These are phyloP conservation scores for Andricus grossulariae DNA, from an alignment of 1,140 invertebrate species.

Conservation along the genomic window DNA sequence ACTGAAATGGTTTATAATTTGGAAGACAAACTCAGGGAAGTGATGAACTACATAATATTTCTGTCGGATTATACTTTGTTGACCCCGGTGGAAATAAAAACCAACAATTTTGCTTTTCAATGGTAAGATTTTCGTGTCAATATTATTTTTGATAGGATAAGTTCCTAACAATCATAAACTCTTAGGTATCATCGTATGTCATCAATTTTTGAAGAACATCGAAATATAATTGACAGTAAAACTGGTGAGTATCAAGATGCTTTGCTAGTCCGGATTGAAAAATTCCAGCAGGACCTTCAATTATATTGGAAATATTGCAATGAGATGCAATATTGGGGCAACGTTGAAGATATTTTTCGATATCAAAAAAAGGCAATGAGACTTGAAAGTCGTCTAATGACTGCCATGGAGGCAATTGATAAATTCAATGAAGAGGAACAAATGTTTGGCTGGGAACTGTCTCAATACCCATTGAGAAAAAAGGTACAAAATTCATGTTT, in stretches of 20 bases:
- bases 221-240: constrained; percentile 87
- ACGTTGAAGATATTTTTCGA: constrained; percentile 88
- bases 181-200: constrained; percentile 83
- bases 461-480: constrained; percentile 91
- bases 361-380: constrained; percentile 89
- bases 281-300: constrained; percentile 89
- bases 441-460: constrained; percentile 92
- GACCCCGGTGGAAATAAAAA: constrained; percentile 89
- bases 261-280: constrained; percentile 82
- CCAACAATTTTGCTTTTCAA: constrained; percentile 90
- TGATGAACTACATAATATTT: constrained; percentile 84
- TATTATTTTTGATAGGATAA: background rate
- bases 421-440: constrained; percentile 94
- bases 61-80: constrained; percentile 87
- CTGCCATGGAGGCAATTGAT: constrained; percentile 89
- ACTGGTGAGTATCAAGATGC: constrained; percentile 90
- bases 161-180: background rate
- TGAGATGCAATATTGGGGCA: constrained; percentile 92
- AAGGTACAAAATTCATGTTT: constrained; percentile 65
- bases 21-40: constrained; percentile 84
- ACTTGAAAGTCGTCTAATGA: constrained; percentile 81
- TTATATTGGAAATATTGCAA: constrained; percentile 88
- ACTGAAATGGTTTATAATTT: constrained; percentile 83
- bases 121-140: constrained; percentile 76
- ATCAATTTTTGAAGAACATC: constrained; percentile 88